These are phyloP conservation scores for Smithornis capensis DNA, from an alignment of 2,113 vertebrate species.

Conservation along the genomic window DNA sequence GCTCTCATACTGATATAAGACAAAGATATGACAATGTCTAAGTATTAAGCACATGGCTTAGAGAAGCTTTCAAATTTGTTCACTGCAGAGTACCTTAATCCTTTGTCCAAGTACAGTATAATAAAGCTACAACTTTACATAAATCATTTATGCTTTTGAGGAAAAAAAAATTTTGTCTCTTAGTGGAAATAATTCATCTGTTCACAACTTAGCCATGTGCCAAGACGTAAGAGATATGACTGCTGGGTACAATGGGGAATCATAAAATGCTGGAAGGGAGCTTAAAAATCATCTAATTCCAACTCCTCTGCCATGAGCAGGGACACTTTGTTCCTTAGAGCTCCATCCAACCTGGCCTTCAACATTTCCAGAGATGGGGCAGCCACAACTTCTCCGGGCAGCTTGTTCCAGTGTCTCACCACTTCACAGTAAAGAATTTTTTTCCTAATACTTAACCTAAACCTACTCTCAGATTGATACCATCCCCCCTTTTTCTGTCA, in stretches of 20 bases:
- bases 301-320: neutral
- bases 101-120: neutral
- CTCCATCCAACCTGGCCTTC: neutral
- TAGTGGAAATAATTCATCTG: neutral
- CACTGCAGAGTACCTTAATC: neutral
- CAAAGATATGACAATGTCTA: neutral
- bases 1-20: neutral
- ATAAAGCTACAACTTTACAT: neutral
- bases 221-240: neutral
- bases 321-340: neutral
- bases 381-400: neutral
- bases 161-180: neutral
- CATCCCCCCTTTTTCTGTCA: neutral
- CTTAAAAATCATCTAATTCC: neutral
- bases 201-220: neutral
- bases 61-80: neutral
- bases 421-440: neutral
- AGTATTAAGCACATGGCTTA: neutral
- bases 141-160: neutral
- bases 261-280: neutral
- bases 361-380: neutral
- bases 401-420: neutral
- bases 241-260: neutral
- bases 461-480: neutral
- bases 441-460: neutral